These are phyloP conservation scores for Sylvietta virens DNA, from an alignment of 2,113 vertebrate species.

Conservation along the genomic window DNA sequence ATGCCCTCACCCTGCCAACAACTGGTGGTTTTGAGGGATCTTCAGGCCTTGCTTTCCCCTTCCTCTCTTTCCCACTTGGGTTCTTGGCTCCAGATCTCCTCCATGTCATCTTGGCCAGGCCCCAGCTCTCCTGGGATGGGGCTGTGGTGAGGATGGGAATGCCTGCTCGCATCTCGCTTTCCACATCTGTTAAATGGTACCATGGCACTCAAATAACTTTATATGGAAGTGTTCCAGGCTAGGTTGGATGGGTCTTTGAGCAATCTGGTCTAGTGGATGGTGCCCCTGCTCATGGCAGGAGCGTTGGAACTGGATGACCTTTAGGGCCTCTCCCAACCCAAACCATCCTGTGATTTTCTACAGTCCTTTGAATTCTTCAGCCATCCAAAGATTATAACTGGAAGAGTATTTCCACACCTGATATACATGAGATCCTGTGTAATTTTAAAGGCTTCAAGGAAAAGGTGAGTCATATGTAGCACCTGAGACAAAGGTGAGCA, in stretches of 20 bases:
- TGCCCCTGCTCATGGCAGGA: neutral
- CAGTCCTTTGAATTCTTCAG: neutral
- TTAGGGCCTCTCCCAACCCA: neutral
- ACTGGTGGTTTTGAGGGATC: neutral
- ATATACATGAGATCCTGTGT: neutral
- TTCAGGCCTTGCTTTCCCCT: neutral
- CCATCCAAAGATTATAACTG: neutral
- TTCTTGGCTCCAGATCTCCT: neutral
- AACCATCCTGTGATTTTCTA: neutral
- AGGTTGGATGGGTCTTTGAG: neutral
- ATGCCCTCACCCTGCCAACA: rapidly evolving
- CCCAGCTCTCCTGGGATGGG: neutral
- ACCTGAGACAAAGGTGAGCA: neutral
- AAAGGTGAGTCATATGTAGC: neutral
- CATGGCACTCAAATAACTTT: neutral
- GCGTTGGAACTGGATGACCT: neutral
- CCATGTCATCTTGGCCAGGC: neutral
- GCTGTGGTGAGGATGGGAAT: neutral
- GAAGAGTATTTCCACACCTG: neutral
- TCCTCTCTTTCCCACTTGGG: neutral
- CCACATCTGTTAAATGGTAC: neutral
- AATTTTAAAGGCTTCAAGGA: neutral
- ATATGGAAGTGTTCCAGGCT: neutral
- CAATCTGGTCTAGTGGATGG: neutral
- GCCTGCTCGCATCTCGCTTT: neutral